A percentile compares a stretch with the other conserved stretches of the same genome.
Conservation (phyloP, 2,888 invertebrate genomes). For the Melanostoma mellinum region DNA sequence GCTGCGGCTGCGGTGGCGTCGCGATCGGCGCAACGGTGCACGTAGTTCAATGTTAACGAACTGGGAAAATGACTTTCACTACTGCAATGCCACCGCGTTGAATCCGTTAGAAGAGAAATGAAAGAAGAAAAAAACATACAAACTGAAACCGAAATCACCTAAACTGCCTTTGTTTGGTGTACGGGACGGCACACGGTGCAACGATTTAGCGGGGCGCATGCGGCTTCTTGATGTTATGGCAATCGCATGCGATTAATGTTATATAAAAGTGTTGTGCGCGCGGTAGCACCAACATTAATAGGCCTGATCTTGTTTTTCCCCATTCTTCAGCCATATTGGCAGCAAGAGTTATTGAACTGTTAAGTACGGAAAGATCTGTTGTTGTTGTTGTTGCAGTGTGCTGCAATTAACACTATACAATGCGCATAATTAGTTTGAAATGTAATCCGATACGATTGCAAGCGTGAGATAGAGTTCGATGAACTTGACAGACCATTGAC, state of each 20-base stretch:
- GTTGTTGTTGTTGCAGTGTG: constrained; percentile 21
- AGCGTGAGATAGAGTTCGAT: constrained; percentile 46
- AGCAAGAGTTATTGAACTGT: constrained; percentile 70
- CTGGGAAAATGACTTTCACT: constrained; percentile 73
- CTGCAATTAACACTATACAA: constrained; percentile 60
- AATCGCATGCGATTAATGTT: constrained; percentile 47
- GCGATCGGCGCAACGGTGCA: constrained; percentile 53
- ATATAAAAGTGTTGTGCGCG: constrained; percentile 51
- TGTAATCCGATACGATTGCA: constrained; percentile 57
- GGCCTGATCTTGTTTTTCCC: constrained; percentile 47
- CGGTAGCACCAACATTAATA: constrained; percentile 31
- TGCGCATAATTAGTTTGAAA: constrained; percentile 60
- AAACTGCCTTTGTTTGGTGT: constrained; percentile 59
- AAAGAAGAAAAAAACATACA: constrained; percentile 11
- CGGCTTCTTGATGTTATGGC: constrained; percentile 34
- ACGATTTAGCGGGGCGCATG: neutral
- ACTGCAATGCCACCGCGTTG: constrained; percentile 45
- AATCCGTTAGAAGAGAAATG: constrained; percentile 59
- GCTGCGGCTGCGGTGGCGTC: neutral
- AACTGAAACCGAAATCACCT: constrained; percentile 70
- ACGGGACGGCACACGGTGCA: neutral
- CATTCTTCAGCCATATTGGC: constrained; percentile 61
- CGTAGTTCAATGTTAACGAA: constrained; percentile 73
- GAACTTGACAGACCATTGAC: constrained; percentile 44
- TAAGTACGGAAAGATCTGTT: constrained; percentile 55